Conservation (phyloP, 2,797 vertebrate species). For the Aulostomus chinensis region DNA sequence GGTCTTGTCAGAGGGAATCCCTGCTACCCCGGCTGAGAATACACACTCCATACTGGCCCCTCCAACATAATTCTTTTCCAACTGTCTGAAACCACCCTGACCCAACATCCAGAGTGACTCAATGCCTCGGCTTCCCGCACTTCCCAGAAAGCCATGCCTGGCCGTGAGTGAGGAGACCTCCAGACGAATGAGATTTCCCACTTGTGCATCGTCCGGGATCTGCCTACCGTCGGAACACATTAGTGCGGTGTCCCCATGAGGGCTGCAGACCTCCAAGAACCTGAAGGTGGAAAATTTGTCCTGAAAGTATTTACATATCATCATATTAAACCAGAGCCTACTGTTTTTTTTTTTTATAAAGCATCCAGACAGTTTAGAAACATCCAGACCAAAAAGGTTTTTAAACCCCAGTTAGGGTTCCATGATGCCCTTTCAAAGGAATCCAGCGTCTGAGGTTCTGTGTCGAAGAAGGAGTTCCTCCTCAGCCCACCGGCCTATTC, state of each 20-base stretch:
- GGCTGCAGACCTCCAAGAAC: slow-evolving; percentile 31
- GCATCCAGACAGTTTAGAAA: slow-evolving; percentile 59
- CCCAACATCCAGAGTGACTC: slow-evolving; percentile 73
- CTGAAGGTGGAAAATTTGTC: slow-evolving; percentile 67
- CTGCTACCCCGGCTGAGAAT: slow-evolving; percentile 68
- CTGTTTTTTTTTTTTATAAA: slow-evolving; percentile 32
- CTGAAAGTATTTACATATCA: slow-evolving; percentile 61
- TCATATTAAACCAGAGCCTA: slow-evolving; percentile 52
- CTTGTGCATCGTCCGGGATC: slow-evolving; percentile 48
- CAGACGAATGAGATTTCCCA: slow-evolving; percentile 67
- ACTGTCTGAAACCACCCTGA: slow-evolving; percentile 66
- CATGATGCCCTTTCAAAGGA: slow-evolving; percentile 49
- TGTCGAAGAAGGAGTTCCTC: too few species aligned
- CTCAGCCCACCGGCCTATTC: too few species aligned
- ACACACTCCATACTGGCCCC: slow-evolving; percentile 63
- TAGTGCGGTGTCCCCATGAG: slow-evolving; percentile 41
- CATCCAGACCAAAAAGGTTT: slow-evolving; percentile 42
- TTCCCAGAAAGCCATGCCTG: slow-evolving; percentile 72
- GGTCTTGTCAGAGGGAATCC: slow-evolving; percentile 80
- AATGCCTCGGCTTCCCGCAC: slow-evolving; percentile 66
- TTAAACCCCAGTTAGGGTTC: slow-evolving; percentile 49
- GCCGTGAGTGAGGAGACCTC: slow-evolving; percentile 58
- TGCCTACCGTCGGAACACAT: slow-evolving; percentile 63
- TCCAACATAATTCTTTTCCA: slow-evolving; percentile 64
- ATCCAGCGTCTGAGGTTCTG: slow-evolving; percentile 15